Conservation (phyloP, 2,888 invertebrate species). For the Lochmaea capreae region DNA sequence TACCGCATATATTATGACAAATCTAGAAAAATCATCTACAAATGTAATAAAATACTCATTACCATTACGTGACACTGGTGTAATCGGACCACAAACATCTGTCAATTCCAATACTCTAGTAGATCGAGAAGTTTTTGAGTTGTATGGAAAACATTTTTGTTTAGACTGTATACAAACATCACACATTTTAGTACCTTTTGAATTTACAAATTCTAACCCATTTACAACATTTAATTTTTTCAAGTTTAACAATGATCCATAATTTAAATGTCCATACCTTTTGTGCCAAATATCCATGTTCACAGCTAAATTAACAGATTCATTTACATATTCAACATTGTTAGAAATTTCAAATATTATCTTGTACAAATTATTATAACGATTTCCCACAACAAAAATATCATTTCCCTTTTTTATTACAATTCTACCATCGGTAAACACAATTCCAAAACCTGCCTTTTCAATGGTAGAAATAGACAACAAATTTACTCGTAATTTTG, state of each 20-base stretch:
- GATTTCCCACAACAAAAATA: background rate
- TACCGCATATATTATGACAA: conserved; percentile 29
- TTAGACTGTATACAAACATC: conserved; percentile 28
- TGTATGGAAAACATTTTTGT: conserved; percentile 12
- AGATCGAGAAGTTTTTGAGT: background rate
- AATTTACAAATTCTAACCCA: too few species aligned
- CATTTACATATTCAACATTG: conserved; percentile 6
- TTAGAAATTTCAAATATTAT: conserved; percentile 22
- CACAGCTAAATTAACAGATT: conserved; percentile 3
- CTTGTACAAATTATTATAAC: conserved; percentile 14
- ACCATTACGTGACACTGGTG: conserved; percentile 29
- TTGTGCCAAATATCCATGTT: conserved; percentile 32
- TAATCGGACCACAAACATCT: too few species aligned
- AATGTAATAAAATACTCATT: conserved; percentile 24
- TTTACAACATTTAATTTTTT: conserved; percentile 30
- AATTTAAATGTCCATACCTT: conserved; percentile 40
- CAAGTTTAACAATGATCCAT: conserved; percentile 21
- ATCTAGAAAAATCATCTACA: conserved; percentile 28
- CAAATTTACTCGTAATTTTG: conserved; percentile 31
- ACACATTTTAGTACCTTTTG: conserved; percentile 25
- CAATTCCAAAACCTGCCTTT: conserved; percentile 25
- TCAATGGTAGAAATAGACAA: too few species aligned
- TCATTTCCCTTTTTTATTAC: background rate
- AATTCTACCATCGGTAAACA: conserved; percentile 31
- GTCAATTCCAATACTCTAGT: conserved; percentile 16